Conservation (phyloP, 1,140 invertebrate species). For the Epicauta chinensis region DNA sequence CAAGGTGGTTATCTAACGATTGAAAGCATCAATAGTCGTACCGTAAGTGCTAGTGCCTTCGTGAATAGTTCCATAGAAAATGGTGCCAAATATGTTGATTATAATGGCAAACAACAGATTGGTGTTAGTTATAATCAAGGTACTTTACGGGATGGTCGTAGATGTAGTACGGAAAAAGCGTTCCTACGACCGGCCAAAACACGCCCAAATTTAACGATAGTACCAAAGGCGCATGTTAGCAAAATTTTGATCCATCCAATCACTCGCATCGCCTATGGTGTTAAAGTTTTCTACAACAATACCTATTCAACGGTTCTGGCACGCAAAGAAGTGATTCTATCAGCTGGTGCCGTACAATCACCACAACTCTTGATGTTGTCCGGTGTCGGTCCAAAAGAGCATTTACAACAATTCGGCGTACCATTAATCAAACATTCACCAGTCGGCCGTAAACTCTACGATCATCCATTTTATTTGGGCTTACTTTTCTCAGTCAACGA, state of each 20-base stretch:
- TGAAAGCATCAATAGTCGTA: neutral
- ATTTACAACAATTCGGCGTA: constrained; percentile 56
- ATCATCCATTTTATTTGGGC: constrained; percentile 65
- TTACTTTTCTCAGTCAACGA: constrained; percentile 47
- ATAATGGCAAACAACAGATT: constrained; percentile 9
- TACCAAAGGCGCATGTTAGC: constrained; percentile 49
- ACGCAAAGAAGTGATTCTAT: constrained; percentile 29
- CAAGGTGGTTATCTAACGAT: constrained; percentile 39
- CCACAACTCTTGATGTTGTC: constrained; percentile 55
- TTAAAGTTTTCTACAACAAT: constrained; percentile 49
- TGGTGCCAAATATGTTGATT: constrained; percentile 44
- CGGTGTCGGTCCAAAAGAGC: constrained; percentile 53
- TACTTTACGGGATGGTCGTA: constrained; percentile 49
- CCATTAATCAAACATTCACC: constrained; percentile 56
- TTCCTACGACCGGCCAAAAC: constrained; percentile 52
- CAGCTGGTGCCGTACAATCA: constrained; percentile 44
- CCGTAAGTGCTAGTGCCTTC: constrained; percentile 45
- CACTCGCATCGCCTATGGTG: constrained; percentile 50
- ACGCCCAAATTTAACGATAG: constrained; percentile 59
- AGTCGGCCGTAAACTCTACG: constrained; percentile 66
- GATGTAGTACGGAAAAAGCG: constrained; percentile 50
- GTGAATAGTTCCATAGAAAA: constrained; percentile 49
- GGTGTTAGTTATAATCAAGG: constrained; percentile 54
- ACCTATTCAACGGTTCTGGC: constrained; percentile 32
- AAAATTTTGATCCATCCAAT: constrained; percentile 60